Conservation (phyloP, 2,113 vertebrate species). For the Cygnus atratus region DNA sequence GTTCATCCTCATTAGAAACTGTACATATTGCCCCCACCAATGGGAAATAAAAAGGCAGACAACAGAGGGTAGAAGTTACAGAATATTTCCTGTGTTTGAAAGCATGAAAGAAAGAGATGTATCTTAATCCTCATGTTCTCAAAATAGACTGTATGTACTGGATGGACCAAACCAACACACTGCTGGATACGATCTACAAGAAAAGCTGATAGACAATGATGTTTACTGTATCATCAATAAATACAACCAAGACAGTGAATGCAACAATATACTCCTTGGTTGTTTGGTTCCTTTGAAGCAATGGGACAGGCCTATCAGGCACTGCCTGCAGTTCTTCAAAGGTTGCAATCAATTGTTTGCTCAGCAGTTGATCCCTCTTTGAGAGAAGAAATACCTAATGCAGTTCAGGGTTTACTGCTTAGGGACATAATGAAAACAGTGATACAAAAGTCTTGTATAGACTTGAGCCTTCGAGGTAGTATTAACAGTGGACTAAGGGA, state of each 20-base stretch:
- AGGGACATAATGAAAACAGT: background rate
- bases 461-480: background rate
- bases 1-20: background rate
- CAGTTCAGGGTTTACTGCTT: background rate
- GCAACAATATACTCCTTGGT: background rate
- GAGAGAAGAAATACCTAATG: background rate
- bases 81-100: background rate
- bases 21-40: background rate
- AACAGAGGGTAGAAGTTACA: background rate
- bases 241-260: background rate
- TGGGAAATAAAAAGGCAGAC: background rate
- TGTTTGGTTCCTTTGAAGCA: background rate
- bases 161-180: background rate
- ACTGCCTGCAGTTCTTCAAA: background rate
- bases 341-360: background rate
- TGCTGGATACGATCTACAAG: background rate
- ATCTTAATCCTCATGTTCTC: background rate
- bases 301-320: background rate
- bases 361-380: background rate
- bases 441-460: background rate
- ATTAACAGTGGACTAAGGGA: background rate
- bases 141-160: background rate
- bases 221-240: background rate
- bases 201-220: fast-evolving
- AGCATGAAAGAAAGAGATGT: fast-evolving